A percentile compares a stretch with the other conserved stretches of the same genome.
Evolutionary conservation across 2,888 invertebrate species (phyloP).

Genomic region (Nephrocerus scutellatus): DNA sequence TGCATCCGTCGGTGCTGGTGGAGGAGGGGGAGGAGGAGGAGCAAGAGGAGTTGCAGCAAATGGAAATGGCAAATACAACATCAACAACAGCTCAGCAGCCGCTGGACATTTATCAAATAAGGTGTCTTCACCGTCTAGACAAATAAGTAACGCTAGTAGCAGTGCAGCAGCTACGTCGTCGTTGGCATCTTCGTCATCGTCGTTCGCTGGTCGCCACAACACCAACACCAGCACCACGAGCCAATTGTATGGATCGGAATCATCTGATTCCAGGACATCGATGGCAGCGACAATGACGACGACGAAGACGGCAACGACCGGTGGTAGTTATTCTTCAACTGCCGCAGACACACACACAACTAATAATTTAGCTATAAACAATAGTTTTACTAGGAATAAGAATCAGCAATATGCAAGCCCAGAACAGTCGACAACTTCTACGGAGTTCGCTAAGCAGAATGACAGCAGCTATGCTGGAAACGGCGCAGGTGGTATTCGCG

Average conservation of each 20-base stretch:
- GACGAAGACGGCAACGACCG: conserved; percentile 21
- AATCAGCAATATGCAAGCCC: conserved; percentile 39
- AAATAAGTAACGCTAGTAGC: conserved; percentile 29
- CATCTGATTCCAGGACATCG: conserved; percentile 31
- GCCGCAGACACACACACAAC: conserved; percentile 27
- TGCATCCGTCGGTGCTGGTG: conserved; percentile 14
- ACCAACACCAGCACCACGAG: conserved; percentile 21
- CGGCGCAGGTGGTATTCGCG: background rate
- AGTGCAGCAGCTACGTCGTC: conserved; percentile 13
- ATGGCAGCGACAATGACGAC: conserved; percentile 27
- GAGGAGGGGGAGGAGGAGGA: conserved; percentile 13
- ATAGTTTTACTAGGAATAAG: conserved; percentile 31
- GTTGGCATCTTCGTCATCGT: conserved; percentile 20
- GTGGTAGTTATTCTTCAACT: conserved; percentile 20
- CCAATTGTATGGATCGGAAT: conserved; percentile 35
- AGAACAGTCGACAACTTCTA: conserved; percentile 28
- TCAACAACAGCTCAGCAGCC: conserved; percentile 24
- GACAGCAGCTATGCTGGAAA: background rate
- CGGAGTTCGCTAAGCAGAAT: conserved; percentile 5
- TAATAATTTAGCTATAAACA: conserved; percentile 37
- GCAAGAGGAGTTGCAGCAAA: conserved; percentile 10
- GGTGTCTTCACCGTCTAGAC: conserved; percentile 38
- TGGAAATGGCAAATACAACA: conserved; percentile 17
- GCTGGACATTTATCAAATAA: conserved; percentile 20
- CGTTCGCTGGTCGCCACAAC: conserved; percentile 17